phyloP scores from a whole-genome alignment of 2,797 vertebrate species.

The Halcyon smyrnensis region DNA sequence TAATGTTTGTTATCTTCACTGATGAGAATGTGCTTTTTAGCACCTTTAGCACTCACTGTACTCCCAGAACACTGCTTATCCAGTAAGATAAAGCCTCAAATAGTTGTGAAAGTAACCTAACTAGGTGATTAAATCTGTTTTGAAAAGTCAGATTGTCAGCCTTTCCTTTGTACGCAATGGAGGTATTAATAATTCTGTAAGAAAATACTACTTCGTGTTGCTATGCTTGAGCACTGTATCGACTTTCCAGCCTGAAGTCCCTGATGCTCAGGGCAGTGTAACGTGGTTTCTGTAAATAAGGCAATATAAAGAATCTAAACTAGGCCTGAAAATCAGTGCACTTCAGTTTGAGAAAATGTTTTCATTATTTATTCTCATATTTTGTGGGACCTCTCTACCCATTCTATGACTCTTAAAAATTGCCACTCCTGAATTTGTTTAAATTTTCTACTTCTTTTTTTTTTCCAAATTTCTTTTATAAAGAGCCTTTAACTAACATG shows the following conservation, averaged over 20 bases:
- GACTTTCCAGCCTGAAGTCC: neutral
- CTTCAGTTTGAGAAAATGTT: neutral
- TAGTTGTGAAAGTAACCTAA: neutral
- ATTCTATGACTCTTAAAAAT: neutral
- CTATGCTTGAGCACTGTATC: accelerated
- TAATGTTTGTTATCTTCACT: neutral
- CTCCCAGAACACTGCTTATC: neutral
- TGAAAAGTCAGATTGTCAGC: neutral
- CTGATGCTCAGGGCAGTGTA: accelerated
- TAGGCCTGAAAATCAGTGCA: neutral
- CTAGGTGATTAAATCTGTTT: neutral
- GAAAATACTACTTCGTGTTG: accelerated
- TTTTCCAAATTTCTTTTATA: neutral
- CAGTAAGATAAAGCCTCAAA: neutral
- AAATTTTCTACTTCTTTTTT: neutral
- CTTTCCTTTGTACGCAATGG: neutral
- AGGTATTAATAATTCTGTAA: neutral
- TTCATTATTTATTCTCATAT: neutral
- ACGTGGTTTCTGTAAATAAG: neutral
- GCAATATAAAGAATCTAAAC: neutral
- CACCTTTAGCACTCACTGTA: neutral
- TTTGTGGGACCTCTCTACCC: neutral
- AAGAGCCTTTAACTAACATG: neutral
- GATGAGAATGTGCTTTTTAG: neutral
- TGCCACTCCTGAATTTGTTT: no score